Evolutionary conservation across 2,113 vertebrate species (phyloP), one percentile per base, ranked within the genome.

Genomic region (Gadus macrocephalus): DNA sequence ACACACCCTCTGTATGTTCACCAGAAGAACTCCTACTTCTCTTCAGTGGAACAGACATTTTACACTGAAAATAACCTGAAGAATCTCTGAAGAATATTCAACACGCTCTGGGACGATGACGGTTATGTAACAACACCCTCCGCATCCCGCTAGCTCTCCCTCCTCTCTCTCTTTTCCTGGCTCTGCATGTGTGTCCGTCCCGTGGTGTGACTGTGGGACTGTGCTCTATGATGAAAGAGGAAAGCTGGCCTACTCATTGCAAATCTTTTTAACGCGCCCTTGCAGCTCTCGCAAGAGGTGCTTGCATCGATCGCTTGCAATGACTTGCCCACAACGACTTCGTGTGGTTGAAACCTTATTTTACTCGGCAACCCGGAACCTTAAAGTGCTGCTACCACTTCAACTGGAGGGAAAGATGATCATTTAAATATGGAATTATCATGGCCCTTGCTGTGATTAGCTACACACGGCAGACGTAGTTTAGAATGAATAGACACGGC

Each of bases 11-110:
- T 53, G 53, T 53, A 53, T 8, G 12, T 16, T 8, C 14, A 14
- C 53, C 31, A 35, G 31, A 55, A 14, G 53, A 55, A 16, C 7
- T 11, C 1, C 53, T 55, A 16, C 3, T n/a, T 9, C 55, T 14
- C 55, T n/a, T n/a, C 76, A 72, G 59, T 72, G 73, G 64, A 16
- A 15, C 70, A 79, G 77, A 62, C 62, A 12, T 78, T 74, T 82
- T 72, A 66, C 62, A 67, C 59, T 65, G 88, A 88, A 88, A 89
- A 87, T 82, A 83, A 70, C n/a, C 56, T 6, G 65, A 15, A 83
- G 81, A 86, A 80, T 78, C 63, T 77, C 66, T 83, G 25, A 25
- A 25, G 25, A 25, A 25, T 83, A 85, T 83, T 65, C 78, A 77
- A 85, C 86, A 90, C 82, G 70, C 78, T 76, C 72, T 49, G 55